These are phyloP conservation scores for Zaprionus tsacasi DNA, from an alignment of 1,140 invertebrate species.

Conservation along the genomic window DNA sequence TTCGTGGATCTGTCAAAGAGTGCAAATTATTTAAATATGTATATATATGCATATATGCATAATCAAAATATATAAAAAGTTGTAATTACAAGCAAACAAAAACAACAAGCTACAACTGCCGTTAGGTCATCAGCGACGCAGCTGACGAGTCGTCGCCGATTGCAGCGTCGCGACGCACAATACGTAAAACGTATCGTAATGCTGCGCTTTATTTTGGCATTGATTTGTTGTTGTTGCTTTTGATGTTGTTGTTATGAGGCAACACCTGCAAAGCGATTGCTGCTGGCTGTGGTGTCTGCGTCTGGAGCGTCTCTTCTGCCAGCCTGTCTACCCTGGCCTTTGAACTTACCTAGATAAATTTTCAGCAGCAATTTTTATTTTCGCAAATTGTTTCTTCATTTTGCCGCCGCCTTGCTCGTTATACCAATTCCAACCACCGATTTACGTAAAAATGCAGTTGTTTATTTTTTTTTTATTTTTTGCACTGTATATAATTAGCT, in stretches of 20 bases:
- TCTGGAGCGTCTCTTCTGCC: conserved; percentile 37
- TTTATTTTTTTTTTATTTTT: conserved; percentile 51
- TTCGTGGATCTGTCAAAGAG: conserved; percentile 86
- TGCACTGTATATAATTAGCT: conserved; percentile 66
- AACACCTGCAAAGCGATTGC: conserved; percentile 60
- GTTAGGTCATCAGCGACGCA: conserved; percentile 71
- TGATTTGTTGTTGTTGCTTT: conserved; percentile 44
- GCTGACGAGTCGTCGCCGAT: conserved; percentile 30
- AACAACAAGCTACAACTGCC: conserved; percentile 36
- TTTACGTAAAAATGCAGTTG: conserved; percentile 58
- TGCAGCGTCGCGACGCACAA: conserved; percentile 27
- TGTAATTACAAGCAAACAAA: conserved; percentile 34
- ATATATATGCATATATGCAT: background rate
- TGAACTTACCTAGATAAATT: conserved; percentile 84
- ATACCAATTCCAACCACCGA: conserved; percentile 51
- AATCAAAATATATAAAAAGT: background rate
- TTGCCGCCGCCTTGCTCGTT: conserved; percentile 56
- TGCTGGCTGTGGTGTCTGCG: conserved; percentile 30
- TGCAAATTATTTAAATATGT: conserved; percentile 27
- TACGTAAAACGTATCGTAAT: conserved; percentile 37
- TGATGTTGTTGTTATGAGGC: conserved; percentile 67
- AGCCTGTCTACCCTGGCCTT: conserved; percentile 57
- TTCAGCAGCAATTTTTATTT: conserved; percentile 84
- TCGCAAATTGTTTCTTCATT: conserved; percentile 84
- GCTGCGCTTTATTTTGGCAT: conserved; percentile 58